Base-by-base conservation (phyloP, 2,888 invertebrate species). In the Erebia epiphron region DNA sequence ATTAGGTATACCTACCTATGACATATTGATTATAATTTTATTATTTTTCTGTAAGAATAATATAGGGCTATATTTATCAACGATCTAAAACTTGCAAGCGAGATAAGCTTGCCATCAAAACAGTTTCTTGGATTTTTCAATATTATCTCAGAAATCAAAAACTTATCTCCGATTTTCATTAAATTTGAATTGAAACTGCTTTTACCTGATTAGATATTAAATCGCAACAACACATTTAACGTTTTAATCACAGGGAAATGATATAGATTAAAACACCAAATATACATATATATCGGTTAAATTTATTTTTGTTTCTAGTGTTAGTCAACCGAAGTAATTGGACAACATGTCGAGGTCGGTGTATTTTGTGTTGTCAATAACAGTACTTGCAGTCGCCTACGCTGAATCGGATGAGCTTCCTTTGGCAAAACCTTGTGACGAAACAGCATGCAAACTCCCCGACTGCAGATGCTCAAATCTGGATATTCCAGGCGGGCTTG, bases 381-480 rank as follows among this genome's bases (percentile, higher is more conserved):
- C 46, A 10, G 11, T 58, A 49, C 26, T 71, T n/a, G 73, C 65
- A 43, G 13, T 75, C 46, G 67, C 72, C 49, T 68, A 70, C 21
- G 69, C 67, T 72, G 26, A 50, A 41, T 11, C 52, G 26, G 68
- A 76, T 2, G 78, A 68, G 10, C 67, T 78, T 26, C 56, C 72
- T 1, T 69, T 79, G 56, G 84, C 85, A 16, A 72, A 79, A 35
- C 67, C 77, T 58, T 89, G 90, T 75, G 74, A 82, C 72, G 64
- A 76, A n/a, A 76, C 77, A 43, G 75, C 77, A 21, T 94, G 94
- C 76, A 77, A 83, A 61, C 79, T 90, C 21, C 94, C 94, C 1
- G 76, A 84, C 68, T 94, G 94, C 77, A 83, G 87, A 62, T 94
- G 94, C 76, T 85, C 90, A 3, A 79, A 82, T 5, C 82, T 83